Evolutionary conservation across 2,797 vertebrate species (phyloP), one percentile per base, ranked within the genome.

Genomic region (Nyctibius grandis): DNA sequence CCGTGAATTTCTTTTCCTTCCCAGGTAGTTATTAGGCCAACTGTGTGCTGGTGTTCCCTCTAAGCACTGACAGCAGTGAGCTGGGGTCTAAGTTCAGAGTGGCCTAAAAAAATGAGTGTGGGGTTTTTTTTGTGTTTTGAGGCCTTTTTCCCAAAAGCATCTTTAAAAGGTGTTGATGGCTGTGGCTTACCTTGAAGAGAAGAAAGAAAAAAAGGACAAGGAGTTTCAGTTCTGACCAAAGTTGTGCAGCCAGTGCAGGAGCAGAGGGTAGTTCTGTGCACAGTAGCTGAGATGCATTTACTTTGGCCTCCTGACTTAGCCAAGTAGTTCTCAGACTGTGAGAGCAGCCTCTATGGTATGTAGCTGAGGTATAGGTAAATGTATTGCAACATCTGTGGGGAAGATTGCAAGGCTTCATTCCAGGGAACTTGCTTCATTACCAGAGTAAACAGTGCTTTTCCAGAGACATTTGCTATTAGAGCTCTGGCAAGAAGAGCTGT

Each of bases 381-480:
- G 26, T 54, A 25, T 96, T 97, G 72, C 94, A 83, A 94, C 95
- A 96, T 47, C 65, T 34, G 51, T 44, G 68, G 50, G 72, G 84
- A 94, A 84, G 76, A 96, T 60, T 69, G 88, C 61, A 79, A 29
- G 76, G 31, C 88, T 96, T 95, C 88, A 92, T 96, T 95, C 93
- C 92, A 80, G 87, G 69, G 57, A 94, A 73, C 88, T 87, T 83
- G 84, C 81, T 83, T 94, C 87, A 70, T 92, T 77, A 93, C 91
- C 94, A 96, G 31, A 63, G 81, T 95, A 96, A 96, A 96, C 89
- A 95, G 75, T 5, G 78, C 91, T 96, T 81, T 92, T 96, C 93
- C 91, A 47, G 83, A 95, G 84, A 57, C 70, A 69, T 77, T 89
- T 61, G 78, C 78, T 89, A 29, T 76, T 92, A 56, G 64, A 50